Evolutionary conservation across 2,113 vertebrate species (phyloP).

Genomic region (Mellivora capensis): DNA sequence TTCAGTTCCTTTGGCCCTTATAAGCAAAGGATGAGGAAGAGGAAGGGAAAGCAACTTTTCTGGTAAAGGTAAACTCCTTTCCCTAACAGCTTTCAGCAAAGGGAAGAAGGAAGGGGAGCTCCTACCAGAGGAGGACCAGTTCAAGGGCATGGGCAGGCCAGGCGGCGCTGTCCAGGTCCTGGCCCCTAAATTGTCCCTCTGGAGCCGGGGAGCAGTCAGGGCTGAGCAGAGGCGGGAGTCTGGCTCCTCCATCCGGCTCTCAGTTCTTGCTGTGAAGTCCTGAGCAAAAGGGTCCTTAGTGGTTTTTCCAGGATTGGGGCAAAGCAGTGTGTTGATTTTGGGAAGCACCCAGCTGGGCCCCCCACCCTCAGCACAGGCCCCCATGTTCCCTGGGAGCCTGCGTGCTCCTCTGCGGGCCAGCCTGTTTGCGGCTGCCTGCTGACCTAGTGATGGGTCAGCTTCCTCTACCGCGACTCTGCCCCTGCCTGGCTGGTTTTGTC

Average conservation of each 20-base stretch:
- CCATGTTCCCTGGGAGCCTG: not conserved
- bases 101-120: not conserved
- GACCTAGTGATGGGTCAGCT: not conserved
- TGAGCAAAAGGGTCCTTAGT: not conserved
- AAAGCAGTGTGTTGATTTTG: too few relatives aligned
- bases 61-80: constrained; percentile 67
- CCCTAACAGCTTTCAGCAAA: constrained; percentile 53
- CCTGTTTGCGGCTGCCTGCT: not conserved
- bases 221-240: not conserved
- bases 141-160: constrained; percentile 51
- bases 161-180: constrained; percentile 39
- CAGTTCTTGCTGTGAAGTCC: not conserved
- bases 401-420: not conserved
- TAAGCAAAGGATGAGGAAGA: not conserved
- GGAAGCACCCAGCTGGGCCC: too few relatives aligned
- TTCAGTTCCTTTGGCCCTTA: not conserved
- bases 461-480: not conserved
- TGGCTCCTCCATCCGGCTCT: constrained; percentile 50
- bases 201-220: not conserved
- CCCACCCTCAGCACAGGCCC: too few relatives aligned
- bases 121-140: not conserved
- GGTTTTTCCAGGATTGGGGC: not conserved
- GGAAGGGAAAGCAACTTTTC: not conserved
- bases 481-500: not conserved
- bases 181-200: not conserved